Base-by-base conservation (phyloP, 2,888 invertebrate genomes). In the Homarus gammarus region DNA sequence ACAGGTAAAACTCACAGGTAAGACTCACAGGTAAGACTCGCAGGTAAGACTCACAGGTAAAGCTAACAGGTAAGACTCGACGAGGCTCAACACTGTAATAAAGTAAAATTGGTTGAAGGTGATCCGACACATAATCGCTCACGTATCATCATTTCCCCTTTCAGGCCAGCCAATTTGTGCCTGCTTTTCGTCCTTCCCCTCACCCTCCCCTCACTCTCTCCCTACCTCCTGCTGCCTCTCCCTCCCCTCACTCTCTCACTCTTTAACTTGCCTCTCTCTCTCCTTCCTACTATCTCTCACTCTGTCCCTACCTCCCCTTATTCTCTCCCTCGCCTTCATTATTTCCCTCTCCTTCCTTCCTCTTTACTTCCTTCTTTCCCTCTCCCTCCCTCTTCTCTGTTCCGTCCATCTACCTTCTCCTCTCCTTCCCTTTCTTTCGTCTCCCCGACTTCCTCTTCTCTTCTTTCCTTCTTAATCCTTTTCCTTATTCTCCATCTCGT, bases 61-160 rank as follows among this genome's bases (percentile, higher is more conserved):
- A 12, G 12, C 12, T 12, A 0, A 82, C 44, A 82, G 33, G n/a
- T 8, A 38, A 38, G 40, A 31, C 56, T 18, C 56, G 18, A 22
- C 15, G 56, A 56, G 18, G 15, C 56, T 56, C 12, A 56, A 3
- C n/a, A 27, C 27, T 33, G 38, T 40, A 38, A 73, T 73, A 44
- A 73, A 73, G 31, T 27, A 3, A 84, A 84, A 72, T 84, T 84
- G 82, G 82, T 56, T 22, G 27, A 44, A 68, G 82, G 2, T 83
- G 82, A 83, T 70, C 70, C 49, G n/a, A n/a, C 18, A 44, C 31
- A 27, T 68, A 70, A 83, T 70, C 49, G 31, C 33, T 5, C 22
- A 70, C 31, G 56, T 81, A 81, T 83, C 70, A 49, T 70, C 56
- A 56, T 56, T 15, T 31, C 44, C 40, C 38, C 70, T 68, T 38